Base-by-base conservation (phyloP, 1,140 invertebrate species). In the Gryon sp. region DNA sequence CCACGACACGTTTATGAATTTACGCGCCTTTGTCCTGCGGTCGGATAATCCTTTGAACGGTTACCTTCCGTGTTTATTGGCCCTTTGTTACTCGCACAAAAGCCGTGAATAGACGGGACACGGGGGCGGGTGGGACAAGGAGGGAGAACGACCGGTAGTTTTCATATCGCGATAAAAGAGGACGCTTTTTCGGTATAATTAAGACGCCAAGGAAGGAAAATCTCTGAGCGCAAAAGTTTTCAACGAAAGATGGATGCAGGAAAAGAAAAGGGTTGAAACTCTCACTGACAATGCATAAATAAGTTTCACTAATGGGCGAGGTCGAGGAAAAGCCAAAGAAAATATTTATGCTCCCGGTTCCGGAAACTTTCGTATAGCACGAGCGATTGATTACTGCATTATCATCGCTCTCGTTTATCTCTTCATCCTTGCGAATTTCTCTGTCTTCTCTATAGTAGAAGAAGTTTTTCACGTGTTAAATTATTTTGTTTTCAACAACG, bases 161-260 rank as follows among this genome's bases (percentile, higher is more conserved):
- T 73, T 76, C 62, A 53, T 68, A 79, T 55, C 65, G 65, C 72
- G 70, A 70, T 68, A 70, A 76, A 77, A 70, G 55, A 76, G 62
- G 72, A 75, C 76, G 79, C 80, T 79, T 81, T 80, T 80, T 81
- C 62, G 45, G 55, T 69, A 72, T 83, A 85, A 85, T 86, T 83
- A 85, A 86, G 83, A 84, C 77, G 76, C 77, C 45, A n/a, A n/a
- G n/a, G 48, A 8, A 7, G 1, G 32, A 60, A 73, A 76, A 80
- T 84, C 84, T 84, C 82, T 84, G 82, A 80, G 79, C 74, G n/a
- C n/a, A n/a, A 80, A 84, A 84, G 76, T 86, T 86, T 84, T 84
- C 82, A 82, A 73, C 48, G 66, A 74, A 80, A 84, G 84, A 85
- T 85, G 84, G 81, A 85, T 85, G 81, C 80, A 84, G 84, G 84